Evolutionary conservation across 2,888 invertebrate genomes (phyloP), one percentile per base, ranked within the genome.

Genomic region (Lumbricus terrestris): DNA sequence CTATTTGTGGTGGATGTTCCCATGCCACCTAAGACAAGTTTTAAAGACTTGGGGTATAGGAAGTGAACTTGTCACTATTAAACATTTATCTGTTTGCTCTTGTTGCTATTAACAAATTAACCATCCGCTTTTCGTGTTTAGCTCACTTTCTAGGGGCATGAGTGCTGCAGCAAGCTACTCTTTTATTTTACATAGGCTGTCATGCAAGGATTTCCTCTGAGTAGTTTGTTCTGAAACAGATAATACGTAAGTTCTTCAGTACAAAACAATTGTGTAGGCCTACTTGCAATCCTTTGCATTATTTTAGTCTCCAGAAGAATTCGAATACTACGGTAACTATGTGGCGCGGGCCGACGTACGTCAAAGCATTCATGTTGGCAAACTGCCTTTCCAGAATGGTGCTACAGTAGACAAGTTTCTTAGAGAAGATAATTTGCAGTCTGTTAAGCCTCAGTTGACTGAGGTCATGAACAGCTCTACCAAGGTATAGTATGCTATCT

Each of bases 361-460:
- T 3, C 96, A 96, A 90, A 96, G 97, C 0, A 97, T 98, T 91
- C 98, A 98, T 94, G 98, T 98, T 0, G 98, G 98, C 5, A 96
- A 97, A 93, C 95, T 96, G 40, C 96, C 97, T 0, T 98, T 97
- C 94, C 93, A 94, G 91, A 91, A 92, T 90, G 94, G 94, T 0
- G 69, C 89, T 0, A 95, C 82, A n/a, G 98, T 98, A 0, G 97
- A 97, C 94, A 93, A 95, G 15, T 96, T 97, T 94, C 95, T 98
- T 37, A 96, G 96, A 92, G 95, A 96, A 83, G 98, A 98, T 94
- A 91, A 94, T 18, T 93, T 98, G 97, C 96, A 97, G 93, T 97
- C 97, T 0, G 96, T 97, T 16, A 97, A 97, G 15, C 94, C 94
- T 4, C 94, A 94, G 93, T 93, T 95, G 8, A 93, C 93, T 18